A percentile compares a stretch with the other conserved stretches of the same genome.
Conservation (phyloP, 2,113 vertebrate species). For the Halcyon malimbica region DNA sequence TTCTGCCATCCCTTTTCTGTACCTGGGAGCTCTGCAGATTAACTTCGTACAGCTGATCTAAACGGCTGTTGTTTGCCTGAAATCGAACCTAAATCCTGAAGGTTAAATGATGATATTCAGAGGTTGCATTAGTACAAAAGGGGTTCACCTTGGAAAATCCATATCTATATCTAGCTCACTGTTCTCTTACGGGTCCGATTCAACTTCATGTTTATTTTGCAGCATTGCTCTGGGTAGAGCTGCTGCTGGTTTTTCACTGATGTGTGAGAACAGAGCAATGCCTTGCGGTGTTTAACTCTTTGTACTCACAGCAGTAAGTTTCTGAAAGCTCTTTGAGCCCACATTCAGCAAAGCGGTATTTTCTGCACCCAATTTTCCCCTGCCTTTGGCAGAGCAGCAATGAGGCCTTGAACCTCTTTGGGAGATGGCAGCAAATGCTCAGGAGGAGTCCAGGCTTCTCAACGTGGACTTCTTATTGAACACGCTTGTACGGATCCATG, state of each 20-base stretch:
- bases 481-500: neutral
- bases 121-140: neutral
- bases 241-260: constrained; percentile 43
- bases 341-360: neutral
- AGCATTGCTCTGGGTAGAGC: constrained; percentile 32
- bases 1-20: neutral
- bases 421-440: neutral
- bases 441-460: neutral
- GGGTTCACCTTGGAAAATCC: constrained; percentile 24
- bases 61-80: neutral
- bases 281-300: constrained; percentile 52
- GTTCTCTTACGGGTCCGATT: constrained; percentile 17
- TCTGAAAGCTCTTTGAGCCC: neutral
- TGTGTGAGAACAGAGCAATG: constrained; percentile 53
- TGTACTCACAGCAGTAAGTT: neutral
- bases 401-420: neutral
- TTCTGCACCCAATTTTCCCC: rapidly evolving
- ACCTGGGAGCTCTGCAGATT: neutral
- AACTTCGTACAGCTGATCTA: neutral
- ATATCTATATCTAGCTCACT: neutral
- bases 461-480: neutral
- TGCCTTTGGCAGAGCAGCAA: neutral
- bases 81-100: neutral
- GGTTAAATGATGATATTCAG: neutral
- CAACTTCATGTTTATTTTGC: neutral